Evolutionary conservation across 2,797 vertebrate genomes (phyloP).

Genomic region (Sebastes vulpes): DNA sequence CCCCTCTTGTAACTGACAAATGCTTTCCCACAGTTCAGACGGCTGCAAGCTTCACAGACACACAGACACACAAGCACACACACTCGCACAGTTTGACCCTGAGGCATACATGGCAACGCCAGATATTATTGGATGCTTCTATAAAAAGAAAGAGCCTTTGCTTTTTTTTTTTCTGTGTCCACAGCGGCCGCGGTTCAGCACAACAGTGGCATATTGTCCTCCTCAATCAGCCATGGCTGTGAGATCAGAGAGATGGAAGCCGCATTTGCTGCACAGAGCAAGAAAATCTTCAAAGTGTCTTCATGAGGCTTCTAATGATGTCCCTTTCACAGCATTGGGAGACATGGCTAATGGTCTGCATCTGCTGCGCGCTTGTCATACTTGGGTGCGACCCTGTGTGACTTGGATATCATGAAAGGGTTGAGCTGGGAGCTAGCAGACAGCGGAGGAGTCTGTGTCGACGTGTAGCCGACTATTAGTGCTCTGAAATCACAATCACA

Average conservation of each 20-base stretch:
- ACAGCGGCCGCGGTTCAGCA: slow-evolving; percentile 45
- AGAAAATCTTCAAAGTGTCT: slow-evolving; percentile 70
- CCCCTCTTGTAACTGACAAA: slow-evolving; percentile 57
- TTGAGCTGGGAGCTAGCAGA: slow-evolving; percentile 1
- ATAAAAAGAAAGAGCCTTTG: slow-evolving; percentile 75
- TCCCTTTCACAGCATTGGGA: slow-evolving; percentile 44
- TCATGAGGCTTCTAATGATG: slow-evolving; percentile 60
- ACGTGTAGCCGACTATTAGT: slow-evolving; percentile 1
- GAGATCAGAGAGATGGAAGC: slow-evolving; percentile 62
- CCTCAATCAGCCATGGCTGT: slow-evolving; percentile 51
- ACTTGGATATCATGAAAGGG: slow-evolving; percentile 33
- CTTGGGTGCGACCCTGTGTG: slow-evolving; percentile 21
- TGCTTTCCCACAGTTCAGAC: slow-evolving; percentile 61
- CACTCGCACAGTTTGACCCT: slow-evolving; percentile 54
- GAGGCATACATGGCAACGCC: slow-evolving; percentile 75
- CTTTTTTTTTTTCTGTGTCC: slow-evolving; percentile 38
- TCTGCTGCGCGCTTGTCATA: slow-evolving; percentile 44
- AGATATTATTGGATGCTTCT: slow-evolving; percentile 82
- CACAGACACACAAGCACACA: background rate
- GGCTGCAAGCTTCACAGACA: background rate
- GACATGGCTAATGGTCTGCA: slow-evolving; percentile 59
- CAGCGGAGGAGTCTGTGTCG: background rate
- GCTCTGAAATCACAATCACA: slow-evolving; percentile 12
- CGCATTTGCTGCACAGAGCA: slow-evolving; percentile 41
- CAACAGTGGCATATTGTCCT: slow-evolving; percentile 68